Evolutionary conservation across 1,140 invertebrate species (phyloP).

Genomic region (Drosophila parvula): DNA sequence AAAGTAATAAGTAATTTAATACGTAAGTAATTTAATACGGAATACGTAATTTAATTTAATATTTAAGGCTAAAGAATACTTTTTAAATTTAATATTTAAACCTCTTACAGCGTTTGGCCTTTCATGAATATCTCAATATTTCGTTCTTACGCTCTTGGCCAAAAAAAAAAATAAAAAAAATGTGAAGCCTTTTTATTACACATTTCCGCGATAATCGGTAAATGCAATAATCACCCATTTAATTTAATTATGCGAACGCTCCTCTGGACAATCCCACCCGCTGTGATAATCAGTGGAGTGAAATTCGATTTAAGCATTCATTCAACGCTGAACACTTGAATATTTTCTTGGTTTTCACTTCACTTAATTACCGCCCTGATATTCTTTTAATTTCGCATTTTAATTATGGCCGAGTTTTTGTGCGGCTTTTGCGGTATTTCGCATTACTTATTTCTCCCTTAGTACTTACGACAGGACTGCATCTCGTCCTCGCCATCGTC

Average conservation of each 20-base stretch:
- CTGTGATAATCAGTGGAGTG: background rate
- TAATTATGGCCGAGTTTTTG: constrained; percentile 22
- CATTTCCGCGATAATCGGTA: constrained; percentile 4
- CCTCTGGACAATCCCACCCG: background rate
- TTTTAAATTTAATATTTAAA: no score
- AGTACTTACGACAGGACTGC: constrained; percentile 93
- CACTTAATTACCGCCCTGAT: constrained; percentile 34
- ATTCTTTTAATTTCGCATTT: constrained; percentile 28
- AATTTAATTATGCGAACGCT: constrained; percentile 16
- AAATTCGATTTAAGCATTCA: constrained; percentile 27
- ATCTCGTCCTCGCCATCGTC: constrained; percentile 95
- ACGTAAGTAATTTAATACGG: no score
- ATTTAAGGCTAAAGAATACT: no score
- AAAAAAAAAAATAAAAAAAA: no score
- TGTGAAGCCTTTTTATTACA: constrained; percentile 6
- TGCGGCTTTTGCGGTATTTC: constrained; percentile 5
- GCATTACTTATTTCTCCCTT: background rate
- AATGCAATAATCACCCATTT: background rate
- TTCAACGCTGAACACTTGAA: constrained; percentile 17
- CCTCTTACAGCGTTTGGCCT: background rate
- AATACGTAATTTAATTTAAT: no score
- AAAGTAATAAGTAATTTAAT: no score
- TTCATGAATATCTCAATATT: background rate
- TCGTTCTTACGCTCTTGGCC: background rate
- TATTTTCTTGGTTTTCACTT: constrained; percentile 20